phyloP scores from a whole-genome alignment of 2,113 vertebrate genomes.

The Mionectes macconnelli region DNA sequence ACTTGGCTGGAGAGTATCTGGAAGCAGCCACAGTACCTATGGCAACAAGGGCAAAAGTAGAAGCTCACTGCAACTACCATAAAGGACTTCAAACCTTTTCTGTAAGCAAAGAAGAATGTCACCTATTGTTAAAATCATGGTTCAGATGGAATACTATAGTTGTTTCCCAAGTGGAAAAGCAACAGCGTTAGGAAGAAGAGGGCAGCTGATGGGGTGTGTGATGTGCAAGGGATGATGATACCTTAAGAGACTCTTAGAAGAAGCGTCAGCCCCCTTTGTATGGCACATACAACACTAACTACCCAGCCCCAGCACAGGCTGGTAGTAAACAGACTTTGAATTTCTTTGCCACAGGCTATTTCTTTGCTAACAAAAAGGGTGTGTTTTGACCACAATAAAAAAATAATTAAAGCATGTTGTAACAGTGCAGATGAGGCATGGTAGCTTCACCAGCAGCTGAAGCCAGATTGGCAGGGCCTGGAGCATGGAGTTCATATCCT shows the following conservation, averaged over 20 bases:
- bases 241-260: not conserved
- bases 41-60: not conserved
- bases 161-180: not conserved
- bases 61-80: not conserved
- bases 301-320: not conserved
- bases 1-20: not conserved
- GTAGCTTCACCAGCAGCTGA: not conserved
- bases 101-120: not conserved
- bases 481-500: not conserved
- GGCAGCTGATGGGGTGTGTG: not conserved
- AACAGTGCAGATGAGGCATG: not conserved
- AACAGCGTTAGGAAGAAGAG: not conserved
- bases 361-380: slow-evolving; percentile 5
- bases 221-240: not conserved
- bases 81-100: not conserved
- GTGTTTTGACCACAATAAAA: slow-evolving; percentile 30
- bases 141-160: not conserved
- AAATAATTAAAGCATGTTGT: not conserved
- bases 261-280: not conserved
- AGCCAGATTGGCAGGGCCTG: not conserved
- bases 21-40: slow-evolving; percentile 18
- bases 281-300: not conserved
- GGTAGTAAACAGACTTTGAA: not conserved
- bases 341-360: slow-evolving; percentile 28
- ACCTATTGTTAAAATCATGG: not conserved